Evolutionary conservation across 2,888 invertebrate species (phyloP).

Genomic region (Lasioglossum malachurum): DNA sequence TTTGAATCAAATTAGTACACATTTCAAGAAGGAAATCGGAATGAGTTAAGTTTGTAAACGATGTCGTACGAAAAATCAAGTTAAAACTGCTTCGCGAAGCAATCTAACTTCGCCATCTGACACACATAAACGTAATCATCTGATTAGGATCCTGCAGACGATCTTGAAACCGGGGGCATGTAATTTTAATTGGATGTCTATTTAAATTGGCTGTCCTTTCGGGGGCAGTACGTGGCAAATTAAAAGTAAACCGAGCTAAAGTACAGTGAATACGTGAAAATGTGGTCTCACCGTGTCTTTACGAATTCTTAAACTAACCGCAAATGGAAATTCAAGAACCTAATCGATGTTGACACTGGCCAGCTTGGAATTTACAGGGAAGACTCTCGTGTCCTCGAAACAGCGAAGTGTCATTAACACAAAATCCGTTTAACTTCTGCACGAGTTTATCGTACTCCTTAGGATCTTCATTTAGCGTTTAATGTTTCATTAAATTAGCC

Average conservation of each 20-base stretch:
- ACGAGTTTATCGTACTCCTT: not conserved
- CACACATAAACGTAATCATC: slow-evolving; percentile 5
- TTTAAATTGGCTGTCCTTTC: slow-evolving; percentile 13
- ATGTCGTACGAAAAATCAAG: not conserved
- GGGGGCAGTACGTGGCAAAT: slow-evolving; percentile 3
- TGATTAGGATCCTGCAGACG: slow-evolving; percentile 7
- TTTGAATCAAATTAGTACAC: not conserved
- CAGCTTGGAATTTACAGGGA: not conserved
- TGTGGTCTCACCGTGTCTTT: slow-evolving; percentile 8
- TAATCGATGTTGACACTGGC: slow-evolving; percentile 19
- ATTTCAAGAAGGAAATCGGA: not conserved
- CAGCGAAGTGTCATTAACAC: slow-evolving; percentile 18
- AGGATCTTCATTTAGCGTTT: slow-evolving; percentile 21
- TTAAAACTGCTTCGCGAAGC: not conserved
- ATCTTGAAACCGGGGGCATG: not conserved
- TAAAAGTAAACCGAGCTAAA: slow-evolving; percentile 6
- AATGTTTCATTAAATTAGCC: slow-evolving; percentile 7
- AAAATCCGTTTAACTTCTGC: slow-evolving; percentile 14
- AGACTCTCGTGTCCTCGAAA: not conserved
- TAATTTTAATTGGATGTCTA: slow-evolving; percentile 16
- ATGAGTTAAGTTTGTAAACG: not conserved
- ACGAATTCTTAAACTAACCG: slow-evolving; percentile 15
- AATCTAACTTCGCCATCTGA: not conserved
- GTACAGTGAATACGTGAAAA: slow-evolving; percentile 16
- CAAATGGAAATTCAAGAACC: slow-evolving; percentile 15